Evolutionary conservation across 2,113 vertebrate species (phyloP).

Genomic region (Gobio gobio): DNA sequence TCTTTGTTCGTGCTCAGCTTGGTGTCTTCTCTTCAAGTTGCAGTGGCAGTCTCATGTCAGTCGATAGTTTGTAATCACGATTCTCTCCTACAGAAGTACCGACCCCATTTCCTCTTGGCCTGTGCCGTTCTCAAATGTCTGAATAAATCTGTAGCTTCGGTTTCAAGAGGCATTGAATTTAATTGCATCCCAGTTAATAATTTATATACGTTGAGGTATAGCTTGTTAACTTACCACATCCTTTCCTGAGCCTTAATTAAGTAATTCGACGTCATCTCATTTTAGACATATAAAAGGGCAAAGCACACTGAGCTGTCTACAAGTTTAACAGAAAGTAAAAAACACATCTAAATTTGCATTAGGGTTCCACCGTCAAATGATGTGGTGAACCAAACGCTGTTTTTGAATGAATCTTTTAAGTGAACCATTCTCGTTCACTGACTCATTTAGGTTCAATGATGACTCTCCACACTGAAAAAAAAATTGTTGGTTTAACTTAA

Average conservation of each 20-base stretch:
- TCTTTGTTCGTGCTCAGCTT: conserved; percentile 28
- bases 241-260: conserved; percentile 78
- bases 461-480: not conserved
- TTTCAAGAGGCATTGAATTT: conserved; percentile 73
- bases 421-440: not conserved
- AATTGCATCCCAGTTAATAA: conserved; percentile 75
- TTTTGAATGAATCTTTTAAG: not conserved
- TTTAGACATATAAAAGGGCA: no score
- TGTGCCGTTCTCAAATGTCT: conserved; percentile 63
- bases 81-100: conserved; percentile 64
- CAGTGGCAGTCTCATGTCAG: conserved; percentile 59
- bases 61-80: conserved; percentile 73
- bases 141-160: conserved; percentile 67
- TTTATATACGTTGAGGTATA: conserved; percentile 69
- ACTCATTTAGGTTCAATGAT: not conserved
- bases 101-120: conserved; percentile 28
- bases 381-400: not conserved
- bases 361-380: not conserved
- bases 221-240: conserved; percentile 71
- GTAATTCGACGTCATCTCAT: conserved; percentile 19
- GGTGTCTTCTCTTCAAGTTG: conserved; percentile 37
- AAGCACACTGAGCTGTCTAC: not conserved
- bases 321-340: not conserved
- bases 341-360: no score
- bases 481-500: no score